A percentile compares a stretch with the other conserved stretches of the same genome.
phyloP scores from a whole-genome alignment of 1,140 invertebrate genomes.

The Phenacoccus solenopsis region DNA sequence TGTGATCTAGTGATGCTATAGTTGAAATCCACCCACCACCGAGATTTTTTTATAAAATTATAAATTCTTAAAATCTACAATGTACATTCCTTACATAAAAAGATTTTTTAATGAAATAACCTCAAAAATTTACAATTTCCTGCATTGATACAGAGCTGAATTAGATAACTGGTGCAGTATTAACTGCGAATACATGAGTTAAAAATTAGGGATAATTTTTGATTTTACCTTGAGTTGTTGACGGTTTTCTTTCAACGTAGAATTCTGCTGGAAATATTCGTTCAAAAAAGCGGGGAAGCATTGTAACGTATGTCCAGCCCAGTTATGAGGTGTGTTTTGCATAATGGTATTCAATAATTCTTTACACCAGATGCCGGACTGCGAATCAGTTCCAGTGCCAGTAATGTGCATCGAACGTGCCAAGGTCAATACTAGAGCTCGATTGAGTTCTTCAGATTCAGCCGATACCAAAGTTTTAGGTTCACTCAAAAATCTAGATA shows the following conservation, averaged over 20 bases:
- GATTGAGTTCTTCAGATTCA: constrained; percentile 89
- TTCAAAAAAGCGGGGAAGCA: constrained; percentile 80
- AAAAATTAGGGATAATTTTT: not conserved
- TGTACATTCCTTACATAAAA: no score
- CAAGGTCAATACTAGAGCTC: constrained; percentile 81
- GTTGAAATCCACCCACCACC: no score
- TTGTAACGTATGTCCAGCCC: constrained; percentile 81
- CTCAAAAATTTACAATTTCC: no score
- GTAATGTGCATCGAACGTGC: constrained; percentile 85
- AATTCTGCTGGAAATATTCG: constrained; percentile 76
- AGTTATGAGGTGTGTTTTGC: constrained; percentile 86
- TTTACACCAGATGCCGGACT: constrained; percentile 73
- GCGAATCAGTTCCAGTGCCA: constrained; percentile 43
- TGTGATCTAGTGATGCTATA: no score
- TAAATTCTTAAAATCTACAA: no score
- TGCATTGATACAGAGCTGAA: no score
- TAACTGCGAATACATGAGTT: no score
- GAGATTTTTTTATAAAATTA: no score
- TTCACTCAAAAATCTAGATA: constrained; percentile 75
- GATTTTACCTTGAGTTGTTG: constrained; percentile 56
- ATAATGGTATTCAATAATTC: constrained; percentile 81
- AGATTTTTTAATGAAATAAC: no score
- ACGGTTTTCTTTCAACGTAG: constrained; percentile 76
- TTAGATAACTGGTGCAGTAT: no score
- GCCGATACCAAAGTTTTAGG: constrained; percentile 77